Percentiles rank a stretch among this genome's conserved stretches.
Conservation (phyloP, 2,797 vertebrate species). For the Salmo trutta region DNA sequence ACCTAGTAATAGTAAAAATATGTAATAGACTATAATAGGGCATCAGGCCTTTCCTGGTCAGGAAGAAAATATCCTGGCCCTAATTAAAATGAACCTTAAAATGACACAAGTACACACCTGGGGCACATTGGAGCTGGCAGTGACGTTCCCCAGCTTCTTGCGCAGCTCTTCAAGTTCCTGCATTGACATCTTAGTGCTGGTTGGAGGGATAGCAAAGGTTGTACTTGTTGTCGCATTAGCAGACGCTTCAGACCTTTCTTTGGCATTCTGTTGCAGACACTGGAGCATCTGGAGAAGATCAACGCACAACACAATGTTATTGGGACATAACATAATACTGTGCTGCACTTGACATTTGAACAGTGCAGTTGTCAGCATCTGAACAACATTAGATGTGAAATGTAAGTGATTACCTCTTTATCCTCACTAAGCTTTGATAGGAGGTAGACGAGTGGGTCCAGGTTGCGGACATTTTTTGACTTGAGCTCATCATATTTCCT, state of each 20-base stretch:
- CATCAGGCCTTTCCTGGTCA: too few species aligned
- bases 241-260: conserved; percentile 84
- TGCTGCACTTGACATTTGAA: background rate
- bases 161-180: conserved; percentile 95
- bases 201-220: conserved; percentile 69
- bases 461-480: conserved; percentile 88
- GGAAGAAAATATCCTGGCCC: background rate
- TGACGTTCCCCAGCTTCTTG: conserved; percentile 90
- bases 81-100: background rate
- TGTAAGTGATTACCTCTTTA: conserved; percentile 81
- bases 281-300: conserved; percentile 82
- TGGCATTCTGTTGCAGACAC: conserved; percentile 92
- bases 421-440: conserved; percentile 93
- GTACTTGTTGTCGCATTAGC: conserved; percentile 62
- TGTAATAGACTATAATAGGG: too few species aligned
- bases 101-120: conserved; percentile 74
- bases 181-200: conserved; percentile 88
- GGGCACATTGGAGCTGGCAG: conserved; percentile 80
- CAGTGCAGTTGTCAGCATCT: background rate
- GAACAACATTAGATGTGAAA: background rate
- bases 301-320: background rate
- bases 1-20: too few species aligned
- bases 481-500: conserved; percentile 96
- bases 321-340: background rate
- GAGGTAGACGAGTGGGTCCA: conserved; percentile 92